Base-by-base conservation (phyloP, 2,113 vertebrate genomes). In the Chionomys nivalis region DNA sequence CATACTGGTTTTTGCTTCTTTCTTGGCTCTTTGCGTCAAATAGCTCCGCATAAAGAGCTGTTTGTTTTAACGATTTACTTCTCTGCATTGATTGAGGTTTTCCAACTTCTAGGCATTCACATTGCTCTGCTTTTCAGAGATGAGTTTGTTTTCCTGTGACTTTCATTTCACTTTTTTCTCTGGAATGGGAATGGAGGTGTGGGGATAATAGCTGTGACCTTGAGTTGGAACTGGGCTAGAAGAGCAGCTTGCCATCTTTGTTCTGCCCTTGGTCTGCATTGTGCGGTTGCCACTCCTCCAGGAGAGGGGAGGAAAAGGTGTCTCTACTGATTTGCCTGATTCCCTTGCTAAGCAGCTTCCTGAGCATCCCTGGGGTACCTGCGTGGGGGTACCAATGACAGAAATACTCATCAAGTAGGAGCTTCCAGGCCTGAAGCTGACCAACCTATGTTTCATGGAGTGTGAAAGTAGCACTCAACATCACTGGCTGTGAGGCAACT, bases 111-210 rank as follows among this genome's bases (percentile, higher is more conserved):
- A 89, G 72, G 39, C 52, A 66, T 89, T 96, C 82, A 95, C 55
- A 78, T 63, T 93, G 63, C 61, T 42, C 87, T 89, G 89, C 47
- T 96, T 97, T 96, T 96, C 83, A 76, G 91, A 94, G 63, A 93
- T 89, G 75, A 96, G 76, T 90, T 93, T 93, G 31, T 96, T 94
- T 93, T 94, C 86, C 95, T 81, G 28, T 89, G 79, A 82, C 94
- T 94, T 96, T 97, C 87, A 89, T 79, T 94, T 55, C 87, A 93
- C 93, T 97, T 97, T 95, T 92, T 94, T 86, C 82, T 95, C 65
- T 63, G 77, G 58, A 47, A 93, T n/a, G 52, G 61, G 10, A 14
- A 82, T 83, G 55, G 79, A n/a, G n/a, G 55, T 44, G 42, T 42
- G 90, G 49, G 8, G 78, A 72, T 73, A 66, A 63, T 81, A 55